Base-by-base conservation (phyloP, 2,113 vertebrate genomes). In the Pelobates fuscus region DNA sequence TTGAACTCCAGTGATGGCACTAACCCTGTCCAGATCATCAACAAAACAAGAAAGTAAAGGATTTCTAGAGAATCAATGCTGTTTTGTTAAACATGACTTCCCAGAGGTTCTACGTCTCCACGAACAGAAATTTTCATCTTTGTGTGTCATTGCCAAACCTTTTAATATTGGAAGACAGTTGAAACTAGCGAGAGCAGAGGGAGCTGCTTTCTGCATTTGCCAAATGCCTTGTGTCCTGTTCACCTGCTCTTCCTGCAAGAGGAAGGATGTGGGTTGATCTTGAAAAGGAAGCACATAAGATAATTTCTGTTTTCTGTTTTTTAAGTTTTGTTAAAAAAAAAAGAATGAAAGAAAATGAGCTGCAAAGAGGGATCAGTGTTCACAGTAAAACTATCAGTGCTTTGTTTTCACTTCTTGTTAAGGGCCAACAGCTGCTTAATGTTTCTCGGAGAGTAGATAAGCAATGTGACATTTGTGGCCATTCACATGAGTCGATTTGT, bases 171-270 rank as follows among this genome's bases (percentile, higher is more conserved):
- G 15, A 57, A 32, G 57, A 37, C 27, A 63, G 29, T 37, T 8
- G 21, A 80, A 65, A 65, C 32, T 43, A 65, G 61, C 17, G 10
- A n/a, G 30, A 24, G 62, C 37, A 12, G n/a, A 23, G 62, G 62
- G 37, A 83, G 85, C 10, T 77, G 78, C 82, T 79, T 23, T 43
- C 67, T 2, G 66, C 64, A 86, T 82, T 71, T 72, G 71, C 67
- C 80, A 82, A 84, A 78, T 62, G 68, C 84, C 71, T 67, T n/a
- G 67, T 78, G 82, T 84, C 85, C 85, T 83, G 73, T 85, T 87
- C 88, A 90, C 89, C 86, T 89, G 81, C 75, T 88, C 78, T 88
- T 89, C 86, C 86, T 86, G 83, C 62, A 20, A n/a, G 71, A 85
- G 83, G 86, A 90, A 90, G 86, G 84, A 87, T 89, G 83, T 88